A percentile compares a stretch with the other conserved stretches of the same genome.
Evolutionary conservation across 1,140 invertebrate species (phyloP).

Genomic region (Anagrus nilaparvatae): DNA sequence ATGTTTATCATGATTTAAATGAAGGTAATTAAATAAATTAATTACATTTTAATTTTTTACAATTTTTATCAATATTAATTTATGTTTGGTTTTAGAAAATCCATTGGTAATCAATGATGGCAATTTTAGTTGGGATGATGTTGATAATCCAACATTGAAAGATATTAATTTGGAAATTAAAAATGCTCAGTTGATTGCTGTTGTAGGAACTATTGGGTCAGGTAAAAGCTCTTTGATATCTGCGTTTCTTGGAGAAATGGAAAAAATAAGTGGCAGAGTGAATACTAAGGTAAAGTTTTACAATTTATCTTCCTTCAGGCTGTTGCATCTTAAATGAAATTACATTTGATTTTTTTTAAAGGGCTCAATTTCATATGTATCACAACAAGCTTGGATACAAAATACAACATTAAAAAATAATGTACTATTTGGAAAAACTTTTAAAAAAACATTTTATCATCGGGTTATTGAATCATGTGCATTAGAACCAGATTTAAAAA

Average conservation of each 20-base stretch:
- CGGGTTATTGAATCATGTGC: conserved; percentile 49
- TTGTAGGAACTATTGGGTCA: conserved; percentile 80
- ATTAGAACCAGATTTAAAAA: conserved; percentile 58
- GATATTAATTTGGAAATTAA: conserved; percentile 65
- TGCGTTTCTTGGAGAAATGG: conserved; percentile 83
- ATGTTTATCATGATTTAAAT: conserved; percentile 61
- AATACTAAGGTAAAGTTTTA: conserved; percentile 54
- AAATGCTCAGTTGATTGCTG: conserved; percentile 60
- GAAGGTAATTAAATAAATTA: conserved; percentile 52
- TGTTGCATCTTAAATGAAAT: background rate
- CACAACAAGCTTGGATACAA: too few species aligned
- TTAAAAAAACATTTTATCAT: too few species aligned
- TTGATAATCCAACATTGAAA: conserved; percentile 49
- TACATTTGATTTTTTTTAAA: too few species aligned
- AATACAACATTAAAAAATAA: too few species aligned
- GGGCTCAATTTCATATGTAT: too few species aligned
- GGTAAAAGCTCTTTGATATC: conserved; percentile 84
- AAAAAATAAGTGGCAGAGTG: conserved; percentile 67
- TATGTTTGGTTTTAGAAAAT: conserved; percentile 43
- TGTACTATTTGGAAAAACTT: too few species aligned
- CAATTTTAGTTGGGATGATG: conserved; percentile 63
- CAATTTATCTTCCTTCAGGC: too few species aligned
- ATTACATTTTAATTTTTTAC: background rate
- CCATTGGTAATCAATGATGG: conserved; percentile 68
- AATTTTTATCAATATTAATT: conserved; percentile 6